Percentiles rank a stretch among this genome's conserved stretches.
These are phyloP conservation scores for Pterobdella sp. DNA, from an alignment of 2,888 invertebrate species.

Conservation along the genomic window DNA sequence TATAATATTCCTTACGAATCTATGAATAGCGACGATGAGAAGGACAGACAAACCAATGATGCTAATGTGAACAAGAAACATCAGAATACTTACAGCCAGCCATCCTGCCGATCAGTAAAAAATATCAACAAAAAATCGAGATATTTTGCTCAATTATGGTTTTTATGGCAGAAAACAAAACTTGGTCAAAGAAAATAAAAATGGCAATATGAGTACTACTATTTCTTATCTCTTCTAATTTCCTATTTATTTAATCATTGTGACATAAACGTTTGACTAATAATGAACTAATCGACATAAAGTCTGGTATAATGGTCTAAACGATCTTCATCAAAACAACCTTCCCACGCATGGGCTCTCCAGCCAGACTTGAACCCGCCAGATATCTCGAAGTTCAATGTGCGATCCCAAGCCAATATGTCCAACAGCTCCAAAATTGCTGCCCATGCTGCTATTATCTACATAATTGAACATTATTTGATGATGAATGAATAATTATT, in stretches of 20 bases:
- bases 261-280: too few species aligned
- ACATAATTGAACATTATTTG: too few species aligned
- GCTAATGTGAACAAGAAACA: conserved; percentile 44
- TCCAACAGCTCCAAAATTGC: conserved; percentile 41
- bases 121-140: too few species aligned
- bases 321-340: conserved; percentile 37
- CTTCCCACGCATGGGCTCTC: conserved; percentile 49
- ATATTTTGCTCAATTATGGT: too few species aligned
- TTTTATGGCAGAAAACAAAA: too few species aligned
- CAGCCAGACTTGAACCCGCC: conserved; percentile 46
- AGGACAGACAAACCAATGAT: conserved; percentile 44
- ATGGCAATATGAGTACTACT: too few species aligned
- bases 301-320: too few species aligned
- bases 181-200: too few species aligned
- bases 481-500: not conserved
- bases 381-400: conserved; percentile 43
- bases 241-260: too few species aligned
- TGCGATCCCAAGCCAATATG: conserved; percentile 41
- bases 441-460: conserved; percentile 32
- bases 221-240: too few species aligned
- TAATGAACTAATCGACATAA: too few species aligned
- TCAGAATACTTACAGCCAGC: conserved; percentile 46
- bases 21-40: conserved; percentile 44
- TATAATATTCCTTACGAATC: conserved; percentile 41
- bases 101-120: conserved; percentile 46